phyloP scores from a whole-genome alignment of 2,888 invertebrate genomes.

The Caenorhabditis sinica region DNA sequence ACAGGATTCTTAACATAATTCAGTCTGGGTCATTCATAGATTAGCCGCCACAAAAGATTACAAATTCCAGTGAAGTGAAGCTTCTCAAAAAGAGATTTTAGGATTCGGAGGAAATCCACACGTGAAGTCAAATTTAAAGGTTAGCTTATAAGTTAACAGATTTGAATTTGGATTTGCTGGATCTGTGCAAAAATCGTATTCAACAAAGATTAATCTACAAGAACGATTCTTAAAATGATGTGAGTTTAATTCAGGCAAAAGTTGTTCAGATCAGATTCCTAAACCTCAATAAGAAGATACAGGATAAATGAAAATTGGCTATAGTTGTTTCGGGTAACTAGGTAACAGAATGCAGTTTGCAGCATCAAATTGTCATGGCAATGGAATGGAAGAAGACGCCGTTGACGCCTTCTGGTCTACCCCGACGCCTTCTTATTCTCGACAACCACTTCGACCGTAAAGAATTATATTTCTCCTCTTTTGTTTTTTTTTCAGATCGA shows the following conservation, averaged over 20 bases:
- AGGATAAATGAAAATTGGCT: neutral
- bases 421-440: conserved; percentile 12
- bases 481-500: conserved; percentile 36
- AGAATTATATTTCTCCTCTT: conserved; percentile 37
- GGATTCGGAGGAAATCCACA: conserved; percentile 1
- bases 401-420: conserved; percentile 29
- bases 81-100: neutral
- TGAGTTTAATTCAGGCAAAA: neutral
- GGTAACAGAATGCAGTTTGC: conserved; percentile 23
- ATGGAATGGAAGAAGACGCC: conserved; percentile 13
- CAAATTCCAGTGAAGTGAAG: neutral
- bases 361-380: conserved; percentile 21
- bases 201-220: neutral
- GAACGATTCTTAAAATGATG: neutral
- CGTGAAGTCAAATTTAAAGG: neutral
- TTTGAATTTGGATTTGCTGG: neutral
- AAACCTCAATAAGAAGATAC: too few species aligned
- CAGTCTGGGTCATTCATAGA: neutral
- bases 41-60: neutral
- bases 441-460: conserved; percentile 45
- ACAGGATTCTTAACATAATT: conserved; percentile 10
- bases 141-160: neutral
- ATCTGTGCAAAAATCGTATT: neutral
- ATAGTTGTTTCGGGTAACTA: conserved; percentile 12
- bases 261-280: too few species aligned